Base-by-base conservation (phyloP, 2,888 invertebrate species). In the Pristionchus japonicus region DNA sequence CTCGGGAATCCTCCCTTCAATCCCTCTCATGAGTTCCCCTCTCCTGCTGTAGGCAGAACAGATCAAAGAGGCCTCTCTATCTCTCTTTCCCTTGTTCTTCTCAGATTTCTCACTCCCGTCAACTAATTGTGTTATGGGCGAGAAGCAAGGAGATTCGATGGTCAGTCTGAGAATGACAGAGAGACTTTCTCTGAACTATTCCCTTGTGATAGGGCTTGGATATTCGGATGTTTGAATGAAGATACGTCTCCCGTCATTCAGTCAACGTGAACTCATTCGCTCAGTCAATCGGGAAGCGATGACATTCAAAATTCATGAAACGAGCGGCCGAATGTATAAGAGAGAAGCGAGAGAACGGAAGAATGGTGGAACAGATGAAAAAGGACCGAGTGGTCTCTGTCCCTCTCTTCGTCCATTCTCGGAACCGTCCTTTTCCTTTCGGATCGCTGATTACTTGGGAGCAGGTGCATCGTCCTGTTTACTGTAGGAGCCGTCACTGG, bases 251-350 rank as follows among this genome's bases (percentile, higher is more conserved):
- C 34, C 37, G 37, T 34, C 37, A 27, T 70, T 70, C 34, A 74
- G 40, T 34, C 40, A 20, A 40, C 11, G 37, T 11, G 70, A 70
- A 70, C 17, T 20, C 70, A 70, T 64, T 70, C 31, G 17, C 49
- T 49, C 49, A 4, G 49, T 49, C 49, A 49, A 49, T 23, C 20
- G 0, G 4, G 52, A 52, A 52, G 52, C 52, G 52, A 52, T 1
- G 34, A 34, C 67, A 67, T 74, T 74, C 40, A 17, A 74, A 74
- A 74, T 74, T 74, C 74, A 74, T 74, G 74, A n/a, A 74, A 74
- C 74, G 74, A 74, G 40, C 23, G 31, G 70, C 13, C 34, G 70
- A 70, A 70, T 64, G n/a, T n/a, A 64, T 27, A 13, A 64, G 64
- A 6, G 64, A 31, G 64, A n/a, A n/a, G n/a, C n/a, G n/a, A n/a